Base-by-base conservation (phyloP, 2,888 invertebrate species). In the Cataglyphis cursor region DNA sequence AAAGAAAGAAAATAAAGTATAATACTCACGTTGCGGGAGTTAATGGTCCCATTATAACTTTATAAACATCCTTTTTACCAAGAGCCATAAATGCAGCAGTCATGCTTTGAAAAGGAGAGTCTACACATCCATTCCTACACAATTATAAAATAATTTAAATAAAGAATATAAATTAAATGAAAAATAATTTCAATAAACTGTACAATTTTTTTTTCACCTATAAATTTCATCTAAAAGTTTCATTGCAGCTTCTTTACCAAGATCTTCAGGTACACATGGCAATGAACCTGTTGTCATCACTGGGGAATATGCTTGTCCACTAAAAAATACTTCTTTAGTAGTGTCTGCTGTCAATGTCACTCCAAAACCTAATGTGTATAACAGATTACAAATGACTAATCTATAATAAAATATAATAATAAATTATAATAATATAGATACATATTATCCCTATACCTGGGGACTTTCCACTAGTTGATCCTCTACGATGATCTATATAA, bases 1-100 rank as follows among this genome's bases (percentile, higher is more conserved):
- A n/a, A 44, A 38, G 1, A 24, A 24, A 31, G 5, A 31, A 48
- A 59, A 59, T n/a, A 35, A 31, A 18, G 2, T 35, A 41, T n/a
- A 38, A 28, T 82, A 95, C 96, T 95, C 94, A 97, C 96, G 96
- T 95, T 91, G 96, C 96, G 48, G 96, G 95, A 54, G 97, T 96
- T 10, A 97, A 94, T n/a, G 96, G 96, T 18, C 97, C 97, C 35
- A 95, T 95, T 80, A 96, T 94, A 82, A 96, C 96, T 95, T 98
- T 99, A 44, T 99, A 99, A 41, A 99, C 98, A 95, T 99, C 99
- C 94, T 98, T 98, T 94, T 98, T 98, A 0, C 99, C 98, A 5
- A 99, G 96, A 0, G 98, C 97, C 99, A 99, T 99, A 95, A 97
- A 98, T n/a, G 99, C 96, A 15, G 97, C 96, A 0, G 97, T 96